These are phyloP conservation scores for Melanostoma scalare DNA, from an alignment of 2,888 invertebrate species.

Conservation along the genomic window DNA sequence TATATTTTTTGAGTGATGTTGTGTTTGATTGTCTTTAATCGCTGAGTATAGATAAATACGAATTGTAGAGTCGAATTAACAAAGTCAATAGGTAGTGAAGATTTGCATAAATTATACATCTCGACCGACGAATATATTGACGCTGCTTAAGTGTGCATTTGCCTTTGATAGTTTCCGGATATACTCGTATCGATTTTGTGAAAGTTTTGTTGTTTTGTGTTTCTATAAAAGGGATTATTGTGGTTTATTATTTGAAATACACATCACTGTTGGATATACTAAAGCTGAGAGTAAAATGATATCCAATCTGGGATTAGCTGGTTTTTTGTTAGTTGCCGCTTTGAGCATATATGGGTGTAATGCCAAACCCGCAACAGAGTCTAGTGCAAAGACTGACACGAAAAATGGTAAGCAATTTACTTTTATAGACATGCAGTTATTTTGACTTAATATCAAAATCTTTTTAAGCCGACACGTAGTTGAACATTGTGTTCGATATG, in stretches of 20 bases:
- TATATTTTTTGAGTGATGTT: slow-evolving; percentile 29
- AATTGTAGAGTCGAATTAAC: slow-evolving; percentile 14
- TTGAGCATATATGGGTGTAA: slow-evolving; percentile 41
- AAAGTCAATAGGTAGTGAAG: slow-evolving; percentile 31
- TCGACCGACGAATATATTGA: slow-evolving; percentile 21
- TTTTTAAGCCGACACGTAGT: too few relatives aligned
- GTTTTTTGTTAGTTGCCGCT: slow-evolving; percentile 48
- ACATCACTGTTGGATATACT: slow-evolving; percentile 28
- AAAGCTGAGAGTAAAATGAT: slow-evolving; percentile 44
- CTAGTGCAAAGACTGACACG: slow-evolving; percentile 49
- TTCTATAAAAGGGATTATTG: slow-evolving; percentile 57
- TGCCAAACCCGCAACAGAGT: slow-evolving; percentile 67
- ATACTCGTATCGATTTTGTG: slow-evolving; percentile 40
- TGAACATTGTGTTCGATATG: too few relatives aligned
- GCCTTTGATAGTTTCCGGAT: slow-evolving; percentile 48
- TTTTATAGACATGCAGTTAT: background rate
- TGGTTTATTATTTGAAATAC: slow-evolving; percentile 4
- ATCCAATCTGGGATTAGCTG: slow-evolving; percentile 64
- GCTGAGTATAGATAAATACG: slow-evolving; percentile 19
- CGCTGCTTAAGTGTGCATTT: background rate
- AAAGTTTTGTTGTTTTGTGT: slow-evolving; percentile 40
- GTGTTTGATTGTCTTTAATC: slow-evolving; percentile 27
- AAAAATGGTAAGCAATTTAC: slow-evolving; percentile 60
- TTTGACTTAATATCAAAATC: too few relatives aligned
- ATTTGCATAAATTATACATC: slow-evolving; percentile 50